Evolutionary conservation across 2,113 vertebrate species (phyloP).

Genomic region (Ctenomys sociabilis): DNA sequence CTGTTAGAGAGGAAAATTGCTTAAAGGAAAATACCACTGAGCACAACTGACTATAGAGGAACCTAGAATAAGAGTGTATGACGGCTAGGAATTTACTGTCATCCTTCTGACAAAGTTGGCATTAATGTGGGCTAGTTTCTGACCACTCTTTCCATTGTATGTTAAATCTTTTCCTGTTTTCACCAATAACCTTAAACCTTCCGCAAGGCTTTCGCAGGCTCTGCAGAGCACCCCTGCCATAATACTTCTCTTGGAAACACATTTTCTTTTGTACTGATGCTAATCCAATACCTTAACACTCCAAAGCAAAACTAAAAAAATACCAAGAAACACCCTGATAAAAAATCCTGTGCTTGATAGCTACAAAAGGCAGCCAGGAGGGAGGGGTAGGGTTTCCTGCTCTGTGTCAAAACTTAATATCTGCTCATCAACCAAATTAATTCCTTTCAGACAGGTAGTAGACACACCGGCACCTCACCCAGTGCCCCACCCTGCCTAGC

Average conservation of each 20-base stretch:
- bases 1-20: neutral
- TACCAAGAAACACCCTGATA: constrained; percentile 2
- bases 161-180: constrained; percentile 8
- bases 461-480: neutral
- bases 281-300: constrained; percentile 3
- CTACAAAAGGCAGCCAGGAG: neutral
- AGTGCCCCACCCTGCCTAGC: neutral
- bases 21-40: neutral
- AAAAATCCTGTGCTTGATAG: neutral
- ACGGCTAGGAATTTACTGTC: constrained; percentile 38
- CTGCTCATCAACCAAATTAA: constrained; percentile 13
- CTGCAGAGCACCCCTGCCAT: neutral
- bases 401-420: neutral
- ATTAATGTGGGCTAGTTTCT: neutral
- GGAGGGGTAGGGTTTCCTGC: neutral
- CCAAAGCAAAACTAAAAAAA: constrained; percentile 68
- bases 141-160: constrained; percentile 41
- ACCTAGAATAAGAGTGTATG: neutral
- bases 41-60: constrained; percentile 64
- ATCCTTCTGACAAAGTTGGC: constrained; percentile 37
- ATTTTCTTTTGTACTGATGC: neutral
- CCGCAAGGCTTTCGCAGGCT: neutral
- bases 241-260: constrained; percentile 29
- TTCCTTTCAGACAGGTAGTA: neutral
- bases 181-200: constrained; percentile 38